Percentiles rank a stretch among this genome's conserved stretches.
These are phyloP conservation scores for Silurus lanzhouensis DNA, from an alignment of 2,797 vertebrate genomes.

Conservation along the genomic window DNA sequence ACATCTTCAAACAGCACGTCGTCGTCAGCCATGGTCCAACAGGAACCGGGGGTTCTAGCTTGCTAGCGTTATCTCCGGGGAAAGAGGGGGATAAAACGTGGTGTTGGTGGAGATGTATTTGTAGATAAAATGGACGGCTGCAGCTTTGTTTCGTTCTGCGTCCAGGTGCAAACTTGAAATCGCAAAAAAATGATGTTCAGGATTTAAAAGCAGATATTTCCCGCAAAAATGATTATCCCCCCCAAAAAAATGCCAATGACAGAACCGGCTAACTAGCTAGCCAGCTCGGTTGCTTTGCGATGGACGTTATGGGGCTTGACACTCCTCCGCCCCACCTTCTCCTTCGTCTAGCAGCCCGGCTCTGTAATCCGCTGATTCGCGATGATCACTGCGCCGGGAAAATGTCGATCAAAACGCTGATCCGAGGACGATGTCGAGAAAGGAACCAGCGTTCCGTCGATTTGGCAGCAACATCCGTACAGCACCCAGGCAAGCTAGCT, in stretches of 20 bases:
- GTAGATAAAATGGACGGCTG: background rate
- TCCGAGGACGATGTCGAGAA: conserved; percentile 31
- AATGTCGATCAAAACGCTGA: conserved; percentile 22
- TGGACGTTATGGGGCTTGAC: conserved; percentile 16
- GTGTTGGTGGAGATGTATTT: no score
- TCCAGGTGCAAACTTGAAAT: background rate
- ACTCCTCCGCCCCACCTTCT: conserved; percentile 48
- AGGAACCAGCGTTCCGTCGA: conserved; percentile 28
- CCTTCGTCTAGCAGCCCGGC: conserved; percentile 38
- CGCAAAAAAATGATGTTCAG: background rate
- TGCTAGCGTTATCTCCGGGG: background rate
- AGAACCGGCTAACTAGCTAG: conserved; percentile 19
- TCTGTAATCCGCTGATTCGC: conserved; percentile 45
- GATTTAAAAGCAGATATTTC: background rate
- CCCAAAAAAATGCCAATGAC: background rate
- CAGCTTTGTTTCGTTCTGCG: background rate
- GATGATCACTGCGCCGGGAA: conserved; percentile 16
- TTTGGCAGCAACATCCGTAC: conserved; percentile 41
- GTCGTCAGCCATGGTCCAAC: conserved; percentile 98
- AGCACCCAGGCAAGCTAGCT: conserved; percentile 24
- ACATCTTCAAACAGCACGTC: conserved; percentile 99
- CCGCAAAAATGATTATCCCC: conserved; percentile 4
- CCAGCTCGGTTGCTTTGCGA: background rate
- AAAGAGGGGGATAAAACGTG: background rate
- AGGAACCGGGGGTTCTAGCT: background rate